These are phyloP conservation scores for Elgaria multicarinata DNA, from an alignment of 2,113 vertebrate genomes.

Conservation along the genomic window DNA sequence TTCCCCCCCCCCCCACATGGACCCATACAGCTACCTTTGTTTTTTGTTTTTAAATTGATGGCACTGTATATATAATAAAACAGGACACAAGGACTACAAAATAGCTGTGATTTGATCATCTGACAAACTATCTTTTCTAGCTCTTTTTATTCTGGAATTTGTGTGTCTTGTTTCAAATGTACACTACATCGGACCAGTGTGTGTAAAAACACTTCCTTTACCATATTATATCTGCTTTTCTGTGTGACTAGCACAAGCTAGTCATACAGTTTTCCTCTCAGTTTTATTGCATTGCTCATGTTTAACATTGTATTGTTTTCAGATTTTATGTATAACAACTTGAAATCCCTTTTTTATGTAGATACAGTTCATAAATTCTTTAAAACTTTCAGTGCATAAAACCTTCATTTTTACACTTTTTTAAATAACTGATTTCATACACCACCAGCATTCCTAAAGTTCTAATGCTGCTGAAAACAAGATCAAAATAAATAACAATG, in stretches of 20 bases:
- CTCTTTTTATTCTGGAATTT: neutral
- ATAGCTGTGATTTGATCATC: neutral
- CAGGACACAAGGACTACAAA: neutral
- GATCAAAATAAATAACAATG: neutral
- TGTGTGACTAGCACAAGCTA: neutral
- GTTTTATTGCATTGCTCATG: too few species aligned
- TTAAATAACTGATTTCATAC: neutral
- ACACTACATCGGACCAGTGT: neutral
- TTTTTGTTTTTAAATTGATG: too few species aligned
- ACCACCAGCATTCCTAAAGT: neutral
- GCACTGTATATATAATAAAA: neutral
- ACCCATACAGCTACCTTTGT: too few species aligned
- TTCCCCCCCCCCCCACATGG: too few species aligned
- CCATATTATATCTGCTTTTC: neutral
- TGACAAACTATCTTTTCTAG: neutral
- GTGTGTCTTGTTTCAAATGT: neutral
- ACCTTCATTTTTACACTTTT: neutral
- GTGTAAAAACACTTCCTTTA: neutral
- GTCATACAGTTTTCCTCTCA: too few species aligned
- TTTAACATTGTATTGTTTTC: too few species aligned
- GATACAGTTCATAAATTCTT: neutral
- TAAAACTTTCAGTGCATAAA: neutral
- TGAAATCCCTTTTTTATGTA: neutral
- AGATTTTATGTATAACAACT: too few species aligned
- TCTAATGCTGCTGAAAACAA: neutral